Evolutionary conservation across 92 coral and sea anemone species (phyloP), one percentile per base, ranked within the genome.

Genomic region (Bergia puertoricense): DNA sequence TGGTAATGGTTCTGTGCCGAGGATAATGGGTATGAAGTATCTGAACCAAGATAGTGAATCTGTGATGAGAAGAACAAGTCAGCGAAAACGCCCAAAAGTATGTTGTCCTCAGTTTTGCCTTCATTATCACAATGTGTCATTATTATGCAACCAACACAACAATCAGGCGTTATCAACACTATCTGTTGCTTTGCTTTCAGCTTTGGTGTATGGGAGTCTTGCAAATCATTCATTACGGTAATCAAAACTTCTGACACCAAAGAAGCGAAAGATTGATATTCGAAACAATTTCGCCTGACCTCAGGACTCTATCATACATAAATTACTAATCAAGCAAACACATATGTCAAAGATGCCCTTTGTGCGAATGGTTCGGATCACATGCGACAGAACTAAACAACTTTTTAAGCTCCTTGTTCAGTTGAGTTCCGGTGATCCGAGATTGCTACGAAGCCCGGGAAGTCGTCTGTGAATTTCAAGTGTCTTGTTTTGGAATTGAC

Each of bases 61-160:
- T 57, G 59, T 91, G 73, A 90, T 91, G 40, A 89, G 99, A 82
- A 86, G 99, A 78, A 97, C 98, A 50, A 97, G 99, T 82, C 99
- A 97, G 81, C 95, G 99, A 80, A 97, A 97, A 90, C 95, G 99
- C 82, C 92, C 98, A 5, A 97, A 97, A 97, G 99, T 97, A 97
- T 93, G 99, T 94, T 89, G 82, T 75, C 85, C 89, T 88, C 77
- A 72, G 56, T 88, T 90, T 95, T 89, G 91, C 77, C 79, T 93
- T 86, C 91, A 90, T 92, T 87, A 90, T 88, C 94, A 89, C 90
- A 90, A 94, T 86, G 91, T 95, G 92, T 80, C 90, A 95, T 95
- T 83, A 83, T 83, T 83, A 84, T 84, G 87, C 87, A 84, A 84
- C 87, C 74, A 84, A 7, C 7, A 79, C 16, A 68, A 71, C 87